Base-by-base conservation (phyloP, 2,113 vertebrate species). In the Diphyllodes magnificus region DNA sequence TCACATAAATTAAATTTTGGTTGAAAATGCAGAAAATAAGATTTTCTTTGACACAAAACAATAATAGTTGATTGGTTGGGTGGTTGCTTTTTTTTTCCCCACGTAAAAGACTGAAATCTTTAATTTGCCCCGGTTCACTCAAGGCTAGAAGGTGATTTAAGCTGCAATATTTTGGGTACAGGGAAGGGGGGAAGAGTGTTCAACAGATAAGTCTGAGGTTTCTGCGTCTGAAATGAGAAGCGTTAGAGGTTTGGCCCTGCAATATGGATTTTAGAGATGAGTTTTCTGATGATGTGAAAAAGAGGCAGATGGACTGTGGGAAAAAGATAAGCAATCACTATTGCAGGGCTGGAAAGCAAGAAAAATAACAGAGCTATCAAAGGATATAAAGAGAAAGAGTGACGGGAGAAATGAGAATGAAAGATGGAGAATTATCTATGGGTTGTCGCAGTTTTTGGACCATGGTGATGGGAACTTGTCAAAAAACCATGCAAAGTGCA, bases 361-460 rank as follows among this genome's bases (percentile, higher is more conserved):
- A 81, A 76, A 90, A 88, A 57, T 70, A 90, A 86, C 47, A 45
- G 50, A 78, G 31, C 60, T 89, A 86, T 94, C 91, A 89, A 88
- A 71, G 25, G 9, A 44, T 53, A 71, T 56, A 75, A 92, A 83
- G 54, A 94, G 39, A 39, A 85, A 66, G 39, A 68, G 24, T 66
- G 80, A 93, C 1, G 2, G 45, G 68, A 71, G 40, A 83, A 93
- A 95, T 78, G 39, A 94, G 80, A 90, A 88, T 27, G 73, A 80
- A 93, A 92, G 33, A 37, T n/a, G 20, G 47, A 70, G 77, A 88
- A 78, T 86, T 78, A 83, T 37, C 31, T 81, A 7, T 33, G 56
- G 80, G 8, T 35, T 25, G 22, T 66, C 59, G 73, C 59, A 85
- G 50, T 2, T 82, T 81, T 81, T 73, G 72, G 64, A 47, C 44